These are phyloP conservation scores for Drosophila truncata DNA, from an alignment of 1,140 invertebrate species.

Conservation along the genomic window DNA sequence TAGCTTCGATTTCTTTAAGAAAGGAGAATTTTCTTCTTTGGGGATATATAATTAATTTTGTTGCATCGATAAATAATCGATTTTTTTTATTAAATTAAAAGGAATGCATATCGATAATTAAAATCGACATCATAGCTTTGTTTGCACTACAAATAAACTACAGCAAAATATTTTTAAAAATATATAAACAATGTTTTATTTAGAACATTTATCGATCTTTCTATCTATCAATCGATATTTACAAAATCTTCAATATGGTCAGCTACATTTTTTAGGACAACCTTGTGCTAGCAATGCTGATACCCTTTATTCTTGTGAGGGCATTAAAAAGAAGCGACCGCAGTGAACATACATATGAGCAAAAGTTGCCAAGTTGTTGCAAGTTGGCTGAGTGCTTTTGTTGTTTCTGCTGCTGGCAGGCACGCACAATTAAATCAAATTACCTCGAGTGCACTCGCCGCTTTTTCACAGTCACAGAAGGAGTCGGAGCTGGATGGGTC, in stretches of 20 bases:
- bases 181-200: background rate
- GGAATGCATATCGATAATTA: background rate
- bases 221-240: background rate
- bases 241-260: background rate
- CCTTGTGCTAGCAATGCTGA: too few species aligned
- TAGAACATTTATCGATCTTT: background rate
- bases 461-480: conserved; percentile 61
- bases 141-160: background rate
- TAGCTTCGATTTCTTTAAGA: background rate
- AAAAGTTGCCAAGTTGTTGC: conserved; percentile 43
- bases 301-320: background rate
- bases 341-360: conserved; percentile 31
- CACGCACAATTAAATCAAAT: conserved; percentile 84
- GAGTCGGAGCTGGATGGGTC: background rate
- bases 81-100: background rate
- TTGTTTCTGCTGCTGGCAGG: conserved; percentile 30
- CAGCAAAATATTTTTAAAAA: too few species aligned
- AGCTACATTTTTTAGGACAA: background rate
- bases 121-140: background rate
- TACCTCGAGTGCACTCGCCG: conserved; percentile 78
- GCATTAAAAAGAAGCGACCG: conserved; percentile 26
- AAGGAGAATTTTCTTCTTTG: background rate
- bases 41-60: background rate
- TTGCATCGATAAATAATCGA: background rate
- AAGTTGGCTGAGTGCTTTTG: conserved; percentile 40